These are phyloP conservation scores for Casuarius casuarius DNA, from an alignment of 2,113 vertebrate genomes.

Conservation along the genomic window DNA sequence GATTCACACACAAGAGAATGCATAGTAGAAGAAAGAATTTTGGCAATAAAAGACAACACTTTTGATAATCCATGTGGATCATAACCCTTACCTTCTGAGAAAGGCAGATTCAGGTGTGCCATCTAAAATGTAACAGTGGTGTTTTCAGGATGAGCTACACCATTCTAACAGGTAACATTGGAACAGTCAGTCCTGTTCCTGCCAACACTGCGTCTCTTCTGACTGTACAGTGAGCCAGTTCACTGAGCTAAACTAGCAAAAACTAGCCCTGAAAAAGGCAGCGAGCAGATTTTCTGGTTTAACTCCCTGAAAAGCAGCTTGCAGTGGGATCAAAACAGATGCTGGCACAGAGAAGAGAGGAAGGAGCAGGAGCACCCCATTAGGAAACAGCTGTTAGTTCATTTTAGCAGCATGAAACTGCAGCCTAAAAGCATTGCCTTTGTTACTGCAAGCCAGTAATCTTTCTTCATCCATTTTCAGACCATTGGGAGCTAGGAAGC, in stretches of 20 bases:
- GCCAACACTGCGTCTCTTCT: not conserved
- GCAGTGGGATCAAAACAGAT: not conserved
- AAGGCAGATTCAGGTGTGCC: not conserved
- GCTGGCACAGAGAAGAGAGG: not conserved
- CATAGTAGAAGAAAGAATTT: not conserved
- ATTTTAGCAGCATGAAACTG: not conserved
- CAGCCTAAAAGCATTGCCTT: not conserved
- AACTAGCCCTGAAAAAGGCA: not conserved
- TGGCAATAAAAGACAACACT: not conserved
- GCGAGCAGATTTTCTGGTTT: not conserved
- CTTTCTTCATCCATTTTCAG: not conserved
- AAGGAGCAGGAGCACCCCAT: not conserved
- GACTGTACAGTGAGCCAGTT: not conserved
- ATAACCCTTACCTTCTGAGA: not conserved
- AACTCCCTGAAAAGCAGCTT: not conserved
- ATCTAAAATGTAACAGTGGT: not conserved
- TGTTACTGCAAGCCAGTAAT: not conserved
- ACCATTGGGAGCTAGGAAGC: not conserved
- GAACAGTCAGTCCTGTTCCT: not conserved
- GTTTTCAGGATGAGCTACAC: not conserved
- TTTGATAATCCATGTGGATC: not conserved
- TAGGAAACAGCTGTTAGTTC: not conserved
- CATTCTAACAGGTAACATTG: not conserved
- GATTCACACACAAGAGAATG: fast-evolving
- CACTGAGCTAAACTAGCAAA: not conserved